Evolutionary conservation across 2,113 vertebrate species (phyloP).

Genomic region (Casuarius casuarius): DNA sequence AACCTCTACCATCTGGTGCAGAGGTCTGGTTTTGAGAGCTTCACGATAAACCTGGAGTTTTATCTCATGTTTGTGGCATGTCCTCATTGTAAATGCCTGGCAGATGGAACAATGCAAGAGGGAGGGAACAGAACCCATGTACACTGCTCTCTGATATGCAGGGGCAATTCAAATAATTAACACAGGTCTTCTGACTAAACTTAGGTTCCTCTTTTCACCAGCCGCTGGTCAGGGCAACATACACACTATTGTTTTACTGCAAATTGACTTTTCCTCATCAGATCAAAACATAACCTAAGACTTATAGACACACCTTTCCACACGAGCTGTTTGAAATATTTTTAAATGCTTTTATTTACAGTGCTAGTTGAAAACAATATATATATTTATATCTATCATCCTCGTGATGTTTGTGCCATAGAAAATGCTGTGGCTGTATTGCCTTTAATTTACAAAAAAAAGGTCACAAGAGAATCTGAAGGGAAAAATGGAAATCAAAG

Average conservation of each 20-base stretch:
- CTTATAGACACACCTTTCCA: background rate
- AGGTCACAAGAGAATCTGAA: conserved; percentile 62
- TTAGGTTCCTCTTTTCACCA: rapidly evolving
- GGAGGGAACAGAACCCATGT: background rate
- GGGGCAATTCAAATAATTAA: rapidly evolving
- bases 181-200: rapidly evolving
- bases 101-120: background rate
- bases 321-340: background rate
- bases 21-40: rapidly evolving
- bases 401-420: conserved; percentile 73
- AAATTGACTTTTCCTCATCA: background rate
- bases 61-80: rapidly evolving
- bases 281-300: background rate
- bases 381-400: conserved; percentile 76
- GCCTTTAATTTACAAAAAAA: conserved; percentile 75
- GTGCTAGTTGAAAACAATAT: conserved; percentile 77
- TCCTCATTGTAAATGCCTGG: background rate
- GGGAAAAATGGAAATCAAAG: conserved; percentile 58
- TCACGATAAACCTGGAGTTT: background rate
- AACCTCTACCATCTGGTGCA: rapidly evolving
- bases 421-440: conserved; percentile 71
- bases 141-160: rapidly evolving
- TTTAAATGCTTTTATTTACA: conserved; percentile 79
- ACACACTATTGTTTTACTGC: rapidly evolving
- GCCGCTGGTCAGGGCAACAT: background rate